Percentiles rank a stretch among this genome's conserved stretches.
Evolutionary conservation across 1,140 invertebrate genomes (phyloP).

Genomic region (Hyposmocoma kahamanoa): DNA sequence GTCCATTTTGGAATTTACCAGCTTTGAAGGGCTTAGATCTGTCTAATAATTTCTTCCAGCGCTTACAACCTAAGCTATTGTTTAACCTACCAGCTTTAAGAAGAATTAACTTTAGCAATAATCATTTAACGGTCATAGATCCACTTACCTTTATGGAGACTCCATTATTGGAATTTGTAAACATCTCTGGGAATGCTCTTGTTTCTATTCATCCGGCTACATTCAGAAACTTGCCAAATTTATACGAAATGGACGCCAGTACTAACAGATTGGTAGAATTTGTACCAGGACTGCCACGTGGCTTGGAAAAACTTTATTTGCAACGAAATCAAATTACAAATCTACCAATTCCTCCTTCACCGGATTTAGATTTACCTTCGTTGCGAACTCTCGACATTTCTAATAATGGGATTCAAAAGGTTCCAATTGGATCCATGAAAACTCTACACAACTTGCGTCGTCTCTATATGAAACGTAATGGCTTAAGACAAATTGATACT

Average conservation of each 20-base stretch:
- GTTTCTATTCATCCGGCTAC: constrained; percentile 81
- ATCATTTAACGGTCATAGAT: constrained; percentile 81
- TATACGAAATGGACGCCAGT: constrained; percentile 87
- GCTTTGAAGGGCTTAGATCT: constrained; percentile 87
- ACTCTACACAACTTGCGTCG: constrained; percentile 81
- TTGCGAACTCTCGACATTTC: constrained; percentile 84
- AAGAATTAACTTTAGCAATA: constrained; percentile 86
- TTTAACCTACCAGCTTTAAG: constrained; percentile 83
- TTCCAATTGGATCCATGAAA: constrained; percentile 78
- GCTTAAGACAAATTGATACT: constrained; percentile 80
- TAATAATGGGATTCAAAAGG: constrained; percentile 82
- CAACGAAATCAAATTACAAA: constrained; percentile 82
- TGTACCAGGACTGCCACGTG: constrained; percentile 81
- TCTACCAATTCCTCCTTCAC: constrained; percentile 77
- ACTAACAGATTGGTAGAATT: constrained; percentile 83
- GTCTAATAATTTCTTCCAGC: constrained; percentile 83
- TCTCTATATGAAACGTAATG: constrained; percentile 86
- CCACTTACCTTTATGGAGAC: constrained; percentile 82
- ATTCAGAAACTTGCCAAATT: constrained; percentile 80
- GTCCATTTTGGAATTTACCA: constrained; percentile 87
- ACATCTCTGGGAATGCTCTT: constrained; percentile 84
- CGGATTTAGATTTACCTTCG: constrained; percentile 80
- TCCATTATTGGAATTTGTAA: constrained; percentile 83
- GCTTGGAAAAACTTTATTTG: constrained; percentile 85
- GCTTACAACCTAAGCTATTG: constrained; percentile 81